A percentile compares a stretch with the other conserved stretches of the same genome.
Conservation (phyloP, 92 coral and sea anemone species). For the Porites lobata region DNA sequence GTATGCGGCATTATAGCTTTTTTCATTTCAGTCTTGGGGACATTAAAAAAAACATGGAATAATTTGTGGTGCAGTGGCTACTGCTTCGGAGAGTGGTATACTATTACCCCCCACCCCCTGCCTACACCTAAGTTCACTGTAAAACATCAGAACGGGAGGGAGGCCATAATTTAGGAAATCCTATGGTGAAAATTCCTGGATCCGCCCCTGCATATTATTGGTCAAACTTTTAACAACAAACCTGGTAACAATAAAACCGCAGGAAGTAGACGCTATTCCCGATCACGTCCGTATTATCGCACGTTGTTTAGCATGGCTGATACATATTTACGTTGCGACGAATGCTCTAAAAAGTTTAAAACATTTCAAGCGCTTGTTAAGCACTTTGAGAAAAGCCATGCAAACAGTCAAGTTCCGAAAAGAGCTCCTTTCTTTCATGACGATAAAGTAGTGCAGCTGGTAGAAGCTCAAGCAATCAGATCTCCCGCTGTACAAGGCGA, state of each 20-base stretch:
- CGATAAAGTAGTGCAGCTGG: slow-evolving; percentile 34
- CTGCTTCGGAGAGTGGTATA: too few species aligned
- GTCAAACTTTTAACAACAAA: not conserved
- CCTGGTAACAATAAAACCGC: not conserved
- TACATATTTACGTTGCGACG: slow-evolving; percentile 27
- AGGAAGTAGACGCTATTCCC: not conserved
- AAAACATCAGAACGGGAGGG: too few species aligned
- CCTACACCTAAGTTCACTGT: too few species aligned
- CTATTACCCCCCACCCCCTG: too few species aligned
- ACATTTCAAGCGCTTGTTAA: slow-evolving; percentile 49
- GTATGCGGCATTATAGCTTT: too few species aligned
- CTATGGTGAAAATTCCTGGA: too few species aligned
- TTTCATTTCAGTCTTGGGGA: too few species aligned
- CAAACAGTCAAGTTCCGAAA: slow-evolving; percentile 17
- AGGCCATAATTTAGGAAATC: too few species aligned
- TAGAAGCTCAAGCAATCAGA: slow-evolving; percentile 20
- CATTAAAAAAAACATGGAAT: too few species aligned
- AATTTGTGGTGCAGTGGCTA: too few species aligned
- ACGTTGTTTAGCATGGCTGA: slow-evolving; percentile 29
- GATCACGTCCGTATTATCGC: not conserved
- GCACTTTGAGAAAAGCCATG: slow-evolving; percentile 48
- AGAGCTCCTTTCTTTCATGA: slow-evolving; percentile 28
- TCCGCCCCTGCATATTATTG: too few species aligned
- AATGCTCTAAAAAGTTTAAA: slow-evolving; percentile 41
- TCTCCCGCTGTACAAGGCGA: slow-evolving; percentile 51